Evolutionary conservation across 2,888 invertebrate species (phyloP), one percentile per base, ranked within the genome.

Genomic region (Acanthosoma haemorrhoidale): DNA sequence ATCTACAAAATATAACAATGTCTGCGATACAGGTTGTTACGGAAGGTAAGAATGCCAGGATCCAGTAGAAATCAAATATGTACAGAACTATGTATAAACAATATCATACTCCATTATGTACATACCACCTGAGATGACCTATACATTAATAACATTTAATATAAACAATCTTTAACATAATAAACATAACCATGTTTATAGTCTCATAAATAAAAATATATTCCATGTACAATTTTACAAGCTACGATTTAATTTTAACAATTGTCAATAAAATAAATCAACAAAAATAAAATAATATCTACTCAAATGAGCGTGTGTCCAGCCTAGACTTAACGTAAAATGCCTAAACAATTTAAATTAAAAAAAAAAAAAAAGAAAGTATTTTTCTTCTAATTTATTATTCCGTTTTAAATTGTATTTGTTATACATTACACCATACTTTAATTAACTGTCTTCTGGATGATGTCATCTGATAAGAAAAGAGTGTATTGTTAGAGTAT

Each of bases 1-100:
- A 69, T 64, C 43, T 57, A 63, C 57, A 61, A 64, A 63, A 69
- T 68, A 67, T 59, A 70, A 70, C 64, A 69, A 43, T 16, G 41
- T 64, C 2, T 63, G 39, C n/a, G n/a, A 38, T 58, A 68, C 57
- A 67, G 51, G 36, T 13, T 39, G 32, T 57, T 34, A 18, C 34
- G 57, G 18, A 25, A 57, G 51, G 68, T 57, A 58, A 57, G 61
- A 38, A 25, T 57, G 18, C 41, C 39, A 64, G 38, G 8, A 18
- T 57, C 21, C 57, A n/a, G 31, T 38, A 64, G 29, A 18, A n/a
- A 68, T 57, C 15, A 9, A 31, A 68, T 68, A 58, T 68, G 38
- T 58, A 68, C 67, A 57, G 16, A 68, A 57, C 36, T 34, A 68
- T 68, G 34, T 61, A 61, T 61, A 59, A 59, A 61, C 21, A 61